Percentiles rank a stretch among this genome's conserved stretches.
Conservation (phyloP, 2,113 vertebrate genomes). For the Morone chrysops region DNA sequence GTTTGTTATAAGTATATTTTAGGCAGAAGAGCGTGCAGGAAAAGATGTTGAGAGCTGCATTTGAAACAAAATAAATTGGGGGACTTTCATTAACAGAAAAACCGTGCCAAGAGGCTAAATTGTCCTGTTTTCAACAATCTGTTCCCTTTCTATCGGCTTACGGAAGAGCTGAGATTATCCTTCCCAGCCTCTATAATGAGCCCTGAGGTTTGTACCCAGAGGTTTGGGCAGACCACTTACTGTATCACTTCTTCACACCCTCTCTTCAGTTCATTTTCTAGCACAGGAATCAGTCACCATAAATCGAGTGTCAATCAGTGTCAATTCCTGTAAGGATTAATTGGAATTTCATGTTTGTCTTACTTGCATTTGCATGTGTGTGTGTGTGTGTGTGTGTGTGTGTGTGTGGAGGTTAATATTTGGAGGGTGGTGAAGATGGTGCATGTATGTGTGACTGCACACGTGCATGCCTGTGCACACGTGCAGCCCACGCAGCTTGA, state of each 20-base stretch:
- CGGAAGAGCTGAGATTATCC: conserved; percentile 51
- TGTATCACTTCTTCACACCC: background rate
- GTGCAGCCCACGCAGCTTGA: conserved; percentile 34
- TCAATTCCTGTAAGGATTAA: conserved; percentile 25
- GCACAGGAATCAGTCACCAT: conserved; percentile 26
- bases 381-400: conserved; percentile 8
- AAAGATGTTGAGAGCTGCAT: background rate
- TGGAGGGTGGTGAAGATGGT: conserved; percentile 31
- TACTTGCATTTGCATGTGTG: conserved; percentile 9
- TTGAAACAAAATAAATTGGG: conserved; percentile 21
- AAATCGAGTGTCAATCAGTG: conserved; percentile 17
- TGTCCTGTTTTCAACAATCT: conserved; percentile 36
- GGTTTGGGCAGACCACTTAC: conserved; percentile 12
- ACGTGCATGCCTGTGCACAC: background rate
- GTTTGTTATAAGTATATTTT: conserved; percentile 16
- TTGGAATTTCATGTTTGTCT: background rate
- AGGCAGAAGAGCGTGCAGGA: background rate
- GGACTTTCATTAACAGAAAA: conserved; percentile 15
- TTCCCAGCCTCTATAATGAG: conserved; percentile 41
- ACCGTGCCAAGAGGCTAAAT: conserved; percentile 11
- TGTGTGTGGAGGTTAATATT: conserved; percentile 23
- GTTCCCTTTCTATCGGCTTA: conserved; percentile 41
- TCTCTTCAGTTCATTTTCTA: conserved; percentile 10
- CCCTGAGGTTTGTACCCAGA: conserved; percentile 20
- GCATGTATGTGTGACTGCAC: conserved; percentile 11